phyloP scores from a whole-genome alignment of 2,797 vertebrate genomes.

The Aselliscus stoliczkanus region DNA sequence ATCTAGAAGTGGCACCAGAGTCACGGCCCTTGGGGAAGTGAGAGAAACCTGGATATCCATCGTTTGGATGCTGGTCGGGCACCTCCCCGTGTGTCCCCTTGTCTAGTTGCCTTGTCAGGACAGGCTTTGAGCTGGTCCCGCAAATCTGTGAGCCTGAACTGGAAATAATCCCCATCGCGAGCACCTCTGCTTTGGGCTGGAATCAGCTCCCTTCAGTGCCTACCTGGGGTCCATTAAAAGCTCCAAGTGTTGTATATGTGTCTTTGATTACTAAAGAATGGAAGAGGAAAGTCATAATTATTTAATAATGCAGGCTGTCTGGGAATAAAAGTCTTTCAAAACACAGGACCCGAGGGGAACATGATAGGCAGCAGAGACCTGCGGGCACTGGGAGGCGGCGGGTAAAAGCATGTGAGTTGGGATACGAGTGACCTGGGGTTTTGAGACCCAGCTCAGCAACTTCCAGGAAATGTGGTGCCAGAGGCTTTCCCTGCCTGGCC shows the following conservation, averaged over 20 bases:
- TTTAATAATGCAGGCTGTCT: background rate
- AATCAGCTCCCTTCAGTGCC: background rate
- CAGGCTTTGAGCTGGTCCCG: background rate
- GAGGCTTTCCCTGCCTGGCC: fast-evolving
- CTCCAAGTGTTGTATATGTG: background rate
- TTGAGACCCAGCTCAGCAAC: background rate
- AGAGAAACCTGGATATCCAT: background rate
- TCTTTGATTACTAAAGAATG: constrained; percentile 32
- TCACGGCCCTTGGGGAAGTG: too few relatives aligned
- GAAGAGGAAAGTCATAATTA: background rate
- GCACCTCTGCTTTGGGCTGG: background rate
- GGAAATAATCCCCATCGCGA: background rate
- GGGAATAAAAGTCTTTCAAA: background rate
- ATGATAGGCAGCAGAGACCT: too few relatives aligned
- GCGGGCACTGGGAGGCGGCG: fast-evolving
- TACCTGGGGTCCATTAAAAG: background rate
- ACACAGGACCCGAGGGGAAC: background rate
- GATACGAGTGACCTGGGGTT: background rate
- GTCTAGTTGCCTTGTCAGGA: background rate
- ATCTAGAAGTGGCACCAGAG: background rate
- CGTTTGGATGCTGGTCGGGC: background rate
- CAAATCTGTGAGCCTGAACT: background rate
- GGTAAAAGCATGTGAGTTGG: background rate
- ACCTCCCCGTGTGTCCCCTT: background rate
- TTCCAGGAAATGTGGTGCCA: background rate